Conservation (phyloP, 2,888 invertebrate species). For the Salpingus planirostris region DNA sequence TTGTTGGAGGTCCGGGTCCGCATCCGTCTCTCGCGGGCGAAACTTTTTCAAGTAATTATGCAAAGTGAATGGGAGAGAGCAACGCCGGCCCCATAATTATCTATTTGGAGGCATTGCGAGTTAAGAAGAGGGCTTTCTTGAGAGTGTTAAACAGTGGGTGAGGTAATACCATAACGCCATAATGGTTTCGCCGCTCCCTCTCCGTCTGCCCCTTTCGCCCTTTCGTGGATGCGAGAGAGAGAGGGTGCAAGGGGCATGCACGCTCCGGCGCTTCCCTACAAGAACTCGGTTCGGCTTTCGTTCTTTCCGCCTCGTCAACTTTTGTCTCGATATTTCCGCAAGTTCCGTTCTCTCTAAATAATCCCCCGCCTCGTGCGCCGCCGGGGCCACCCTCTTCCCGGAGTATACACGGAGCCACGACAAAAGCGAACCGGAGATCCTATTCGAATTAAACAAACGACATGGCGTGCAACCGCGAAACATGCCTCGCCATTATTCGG, state of each 20-base stretch:
- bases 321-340: slow-evolving; percentile 39
- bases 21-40: slow-evolving; percentile 6
- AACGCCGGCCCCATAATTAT: slow-evolving; percentile 15
- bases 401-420: no score
- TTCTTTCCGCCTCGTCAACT: slow-evolving; percentile 42
- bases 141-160: slow-evolving; percentile 23
- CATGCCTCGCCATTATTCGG: slow-evolving; percentile 25
- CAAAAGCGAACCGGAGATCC: slow-evolving; percentile 26
- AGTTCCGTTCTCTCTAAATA: slow-evolving; percentile 36
- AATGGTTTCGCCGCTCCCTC: slow-evolving; percentile 23
- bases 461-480: slow-evolving; percentile 27
- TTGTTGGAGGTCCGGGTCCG: neutral
- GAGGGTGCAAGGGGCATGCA: no score
- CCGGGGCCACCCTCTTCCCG: no score
- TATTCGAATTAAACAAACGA: slow-evolving; percentile 29
- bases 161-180: slow-evolving; percentile 28
- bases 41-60: slow-evolving; percentile 16
- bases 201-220: slow-evolving; percentile 3
- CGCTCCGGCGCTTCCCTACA: slow-evolving; percentile 25
- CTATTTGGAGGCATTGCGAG: slow-evolving; percentile 17
- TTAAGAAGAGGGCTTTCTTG: slow-evolving; percentile 18
- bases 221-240: slow-evolving; percentile 17
- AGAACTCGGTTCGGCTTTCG: slow-evolving; percentile 30
- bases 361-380: slow-evolving; percentile 31
- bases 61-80: slow-evolving; percentile 15